Conservation (phyloP, 1,140 invertebrate species). For the Ptiloglossa arizonensis region DNA sequence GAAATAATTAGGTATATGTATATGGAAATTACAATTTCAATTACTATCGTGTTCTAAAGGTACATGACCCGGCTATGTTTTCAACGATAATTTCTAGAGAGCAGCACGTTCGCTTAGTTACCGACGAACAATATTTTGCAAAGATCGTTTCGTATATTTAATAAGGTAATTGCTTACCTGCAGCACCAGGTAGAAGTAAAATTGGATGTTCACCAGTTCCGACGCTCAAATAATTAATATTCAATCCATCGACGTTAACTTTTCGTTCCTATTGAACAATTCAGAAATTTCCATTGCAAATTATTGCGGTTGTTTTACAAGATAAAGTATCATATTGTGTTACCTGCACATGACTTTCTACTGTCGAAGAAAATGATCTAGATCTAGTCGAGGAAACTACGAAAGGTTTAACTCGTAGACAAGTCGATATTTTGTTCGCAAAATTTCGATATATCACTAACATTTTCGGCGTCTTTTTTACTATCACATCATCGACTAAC, state of each 20-base stretch:
- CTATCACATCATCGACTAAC: background rate
- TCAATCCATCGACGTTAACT: slow-evolving; percentile 83
- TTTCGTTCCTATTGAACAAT: slow-evolving; percentile 78
- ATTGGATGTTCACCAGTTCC: slow-evolving; percentile 87
- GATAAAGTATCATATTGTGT: background rate
- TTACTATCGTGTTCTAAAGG: too few relatives aligned
- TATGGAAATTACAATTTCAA: too few relatives aligned
- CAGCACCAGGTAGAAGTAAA: slow-evolving; percentile 89
- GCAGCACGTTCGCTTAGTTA: background rate
- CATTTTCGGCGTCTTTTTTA: background rate
- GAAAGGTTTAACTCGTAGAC: background rate
- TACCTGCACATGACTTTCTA: background rate
- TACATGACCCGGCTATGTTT: too few relatives aligned
- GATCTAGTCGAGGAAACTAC: background rate
- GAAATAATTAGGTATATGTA: too few relatives aligned
- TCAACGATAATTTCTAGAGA: background rate
- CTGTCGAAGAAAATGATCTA: background rate
- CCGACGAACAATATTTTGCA: background rate
- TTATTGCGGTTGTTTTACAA: background rate
- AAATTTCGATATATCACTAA: background rate
- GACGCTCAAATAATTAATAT: slow-evolving; percentile 88
- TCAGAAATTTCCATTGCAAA: background rate
- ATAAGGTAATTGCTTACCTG: slow-evolving; percentile 81
- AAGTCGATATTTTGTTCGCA: background rate
- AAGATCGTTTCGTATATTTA: background rate